Conservation (phyloP, 2,113 vertebrate genomes). For the Sprattus sprattus region DNA sequence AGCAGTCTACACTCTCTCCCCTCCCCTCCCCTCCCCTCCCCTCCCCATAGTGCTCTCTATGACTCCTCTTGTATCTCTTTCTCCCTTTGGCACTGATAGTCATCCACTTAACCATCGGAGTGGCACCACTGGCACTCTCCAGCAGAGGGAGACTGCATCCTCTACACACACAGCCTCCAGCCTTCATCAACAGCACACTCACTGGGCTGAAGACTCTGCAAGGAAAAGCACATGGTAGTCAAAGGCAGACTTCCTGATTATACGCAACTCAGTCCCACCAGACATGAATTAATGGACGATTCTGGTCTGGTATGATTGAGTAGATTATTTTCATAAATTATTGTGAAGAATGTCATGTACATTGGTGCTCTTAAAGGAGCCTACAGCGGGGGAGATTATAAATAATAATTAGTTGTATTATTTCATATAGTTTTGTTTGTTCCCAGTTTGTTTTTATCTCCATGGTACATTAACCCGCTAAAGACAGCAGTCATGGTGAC, state of each 20-base stretch:
- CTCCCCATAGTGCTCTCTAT: neutral
- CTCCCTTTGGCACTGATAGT: neutral
- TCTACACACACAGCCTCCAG: neutral
- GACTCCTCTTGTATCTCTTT: neutral
- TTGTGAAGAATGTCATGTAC: neutral
- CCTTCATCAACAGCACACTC: neutral
- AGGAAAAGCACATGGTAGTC: neutral
- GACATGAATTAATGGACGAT: neutral
- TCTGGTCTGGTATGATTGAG: neutral
- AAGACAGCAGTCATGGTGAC: neutral
- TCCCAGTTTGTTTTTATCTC: neutral
- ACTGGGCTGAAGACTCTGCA: neutral
- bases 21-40: neutral
- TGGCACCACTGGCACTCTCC: neutral
- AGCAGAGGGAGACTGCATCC: neutral
- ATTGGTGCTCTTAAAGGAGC: no score
- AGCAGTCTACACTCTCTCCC: neutral
- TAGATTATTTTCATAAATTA: neutral
- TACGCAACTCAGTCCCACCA: neutral
- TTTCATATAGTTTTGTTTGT: neutral
- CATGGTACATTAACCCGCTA: neutral
- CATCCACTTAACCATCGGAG: neutral
- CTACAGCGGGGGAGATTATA: no score
- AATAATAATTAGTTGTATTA: no score
- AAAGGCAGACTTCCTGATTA: neutral